Evolutionary conservation across 2,888 invertebrate genomes (phyloP).

Genomic region (Eupelmus urozonus): DNA sequence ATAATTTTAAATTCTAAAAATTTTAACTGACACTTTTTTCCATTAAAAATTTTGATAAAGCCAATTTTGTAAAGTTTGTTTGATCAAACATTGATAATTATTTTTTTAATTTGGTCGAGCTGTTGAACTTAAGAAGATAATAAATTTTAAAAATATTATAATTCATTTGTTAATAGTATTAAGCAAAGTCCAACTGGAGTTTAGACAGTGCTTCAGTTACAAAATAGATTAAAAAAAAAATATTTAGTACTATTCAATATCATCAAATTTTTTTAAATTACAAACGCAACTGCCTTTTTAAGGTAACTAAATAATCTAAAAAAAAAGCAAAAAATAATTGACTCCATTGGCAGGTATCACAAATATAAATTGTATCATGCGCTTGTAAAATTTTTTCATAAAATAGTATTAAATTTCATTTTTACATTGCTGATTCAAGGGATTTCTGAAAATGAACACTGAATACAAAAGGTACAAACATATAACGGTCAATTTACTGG

Average conservation of each 20-base stretch:
- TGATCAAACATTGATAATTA: background rate
- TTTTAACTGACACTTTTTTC: slow-evolving; percentile 45
- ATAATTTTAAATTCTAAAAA: slow-evolving; percentile 27
- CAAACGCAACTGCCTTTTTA: slow-evolving; percentile 1
- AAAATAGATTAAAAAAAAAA: slow-evolving; percentile 39
- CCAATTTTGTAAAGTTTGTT: background rate
- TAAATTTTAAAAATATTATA: slow-evolving; percentile 46
- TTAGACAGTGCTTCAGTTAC: slow-evolving; percentile 67
- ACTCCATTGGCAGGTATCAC: slow-evolving; percentile 13
- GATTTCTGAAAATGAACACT: slow-evolving; percentile 8
- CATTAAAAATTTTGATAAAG: slow-evolving; percentile 19
- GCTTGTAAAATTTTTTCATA: background rate
- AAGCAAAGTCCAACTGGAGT: slow-evolving; percentile 71
- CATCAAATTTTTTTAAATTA: background rate
- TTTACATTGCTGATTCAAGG: slow-evolving; percentile 23
- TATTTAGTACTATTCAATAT: background rate
- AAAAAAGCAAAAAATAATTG: background rate
- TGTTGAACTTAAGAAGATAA: slow-evolving; percentile 49
- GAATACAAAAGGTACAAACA: background rate
- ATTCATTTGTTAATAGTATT: slow-evolving; percentile 44
- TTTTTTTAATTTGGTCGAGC: slow-evolving; percentile 20
- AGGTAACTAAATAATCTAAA: slow-evolving; percentile 4
- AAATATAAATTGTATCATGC: slow-evolving; percentile 38
- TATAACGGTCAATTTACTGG: too few species aligned
- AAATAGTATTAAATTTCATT: background rate